Evolutionary conservation across 2,797 vertebrate genomes (phyloP), one percentile per base, ranked within the genome.

Genomic region (Sebastes steindachneri): DNA sequence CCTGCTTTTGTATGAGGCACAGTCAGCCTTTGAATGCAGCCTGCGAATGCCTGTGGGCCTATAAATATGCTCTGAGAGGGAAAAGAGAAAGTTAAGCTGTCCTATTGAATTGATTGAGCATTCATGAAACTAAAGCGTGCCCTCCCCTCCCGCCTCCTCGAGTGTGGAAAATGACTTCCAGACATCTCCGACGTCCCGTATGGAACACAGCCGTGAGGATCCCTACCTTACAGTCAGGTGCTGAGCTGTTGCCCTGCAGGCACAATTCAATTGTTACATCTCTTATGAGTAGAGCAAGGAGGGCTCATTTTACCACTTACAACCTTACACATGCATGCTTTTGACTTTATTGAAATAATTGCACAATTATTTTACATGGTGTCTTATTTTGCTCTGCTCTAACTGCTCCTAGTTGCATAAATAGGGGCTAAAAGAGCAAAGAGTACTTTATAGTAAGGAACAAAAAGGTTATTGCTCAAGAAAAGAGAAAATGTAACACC

Each of bases 71-170:
- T 93, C 89, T 75, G 91, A 91, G 90, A 91, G 88, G 83, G 91
- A 75, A 75, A 90, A 93, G 91, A 92, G 90, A 95, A 95, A 95
- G 94, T 96, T 95, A 95, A 96, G 94, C 93, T 96, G 95, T 96
- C 95, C 95, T 87, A 93, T 95, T 96, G 95, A 96, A 96, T 96
- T 95, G 94, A 96, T 96, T 96, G 95, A 96, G 95, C 96, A 95
- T 96, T 96, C 95, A 95, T 94, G 93, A 96, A 96, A 95, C 91
- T 91, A 95, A 95, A 95, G 94, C 86, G 91, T 87, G 84, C 88
- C 90, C 92, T 89, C 90, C 86, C 90, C 75, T 80, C 91, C 78
- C 26, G 77, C 86, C 83, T 80, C 78, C 90, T 93, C 90, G 92
- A 93, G 92, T 94, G 93, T 94, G 94, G 89, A 96, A 48, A 96